Percentiles rank a stretch among this genome's conserved stretches.
These are phyloP conservation scores for Minunthozetes semirufus DNA, from an alignment of 2,888 invertebrate species.

Conservation along the genomic window DNA sequence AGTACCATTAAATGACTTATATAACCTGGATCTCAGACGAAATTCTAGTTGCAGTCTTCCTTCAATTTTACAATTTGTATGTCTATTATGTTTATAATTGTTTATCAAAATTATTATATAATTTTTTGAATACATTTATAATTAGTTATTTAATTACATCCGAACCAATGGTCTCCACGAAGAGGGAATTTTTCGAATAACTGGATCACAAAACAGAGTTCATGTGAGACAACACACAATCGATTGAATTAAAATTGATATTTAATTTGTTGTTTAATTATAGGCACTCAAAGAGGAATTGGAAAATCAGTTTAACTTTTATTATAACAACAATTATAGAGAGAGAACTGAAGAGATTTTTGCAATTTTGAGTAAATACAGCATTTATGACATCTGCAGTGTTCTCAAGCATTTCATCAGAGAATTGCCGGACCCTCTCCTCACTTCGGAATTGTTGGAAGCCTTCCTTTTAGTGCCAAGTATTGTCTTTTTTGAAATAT, in stretches of 20 bases:
- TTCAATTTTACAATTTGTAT: constrained; percentile 3
- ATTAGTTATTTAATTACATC: constrained; percentile 28
- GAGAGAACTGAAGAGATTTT: constrained; percentile 26
- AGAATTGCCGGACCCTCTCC: constrained; percentile 22
- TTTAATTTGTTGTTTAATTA: no score
- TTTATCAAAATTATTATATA: neutral
- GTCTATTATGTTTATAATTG: neutral
- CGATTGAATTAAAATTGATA: no score
- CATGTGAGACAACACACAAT: constrained; percentile 5
- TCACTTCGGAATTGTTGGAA: constrained; percentile 27
- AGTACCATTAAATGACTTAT: neutral
- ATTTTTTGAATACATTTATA: neutral
- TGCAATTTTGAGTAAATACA: constrained; percentile 16
- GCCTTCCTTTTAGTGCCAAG: constrained; percentile 30
- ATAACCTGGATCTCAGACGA: neutral
- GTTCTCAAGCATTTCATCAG: constrained; percentile 28
- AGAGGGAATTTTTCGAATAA: constrained; percentile 33
- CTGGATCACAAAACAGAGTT: constrained; percentile 31
- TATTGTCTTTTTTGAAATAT: neutral
- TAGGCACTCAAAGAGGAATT: constrained; percentile 30
- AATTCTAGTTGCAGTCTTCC: neutral
- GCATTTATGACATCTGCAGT: constrained; percentile 25
- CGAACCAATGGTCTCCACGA: constrained; percentile 31
- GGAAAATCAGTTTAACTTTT: neutral
- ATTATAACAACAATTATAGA: constrained; percentile 8